Percentiles rank a stretch among this genome's conserved stretches.
Evolutionary conservation across 1,140 invertebrate genomes (phyloP).

Genomic region (Eriosoma lanigerum): DNA sequence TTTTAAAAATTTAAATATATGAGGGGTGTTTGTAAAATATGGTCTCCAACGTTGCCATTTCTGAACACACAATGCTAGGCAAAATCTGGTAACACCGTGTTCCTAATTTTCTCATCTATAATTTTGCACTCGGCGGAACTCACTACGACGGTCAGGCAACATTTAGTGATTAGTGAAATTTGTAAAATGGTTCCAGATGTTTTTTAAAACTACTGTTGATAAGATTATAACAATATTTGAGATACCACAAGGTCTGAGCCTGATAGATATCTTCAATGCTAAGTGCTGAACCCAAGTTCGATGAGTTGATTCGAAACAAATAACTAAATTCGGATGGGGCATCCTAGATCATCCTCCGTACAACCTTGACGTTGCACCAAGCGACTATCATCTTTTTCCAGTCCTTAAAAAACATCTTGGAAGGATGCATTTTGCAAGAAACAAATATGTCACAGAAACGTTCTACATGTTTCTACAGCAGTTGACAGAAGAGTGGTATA

Average conservation of each 20-base stretch:
- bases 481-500: not conserved
- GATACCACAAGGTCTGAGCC: not conserved
- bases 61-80: not conserved
- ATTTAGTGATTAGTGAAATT: not conserved
- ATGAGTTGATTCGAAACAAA: not conserved
- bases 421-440: not conserved
- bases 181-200: not conserved
- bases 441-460: not conserved
- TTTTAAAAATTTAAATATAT: no score
- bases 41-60: not conserved
- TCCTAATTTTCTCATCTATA: no score
- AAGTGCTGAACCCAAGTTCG: not conserved
- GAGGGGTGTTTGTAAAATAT: not conserved
- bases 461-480: not conserved
- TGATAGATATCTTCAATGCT: not conserved
- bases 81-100: not conserved
- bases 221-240: slow-evolving; percentile 9
- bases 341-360: not conserved
- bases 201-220: not conserved
- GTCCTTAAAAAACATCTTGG: not conserved
- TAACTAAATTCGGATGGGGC: not conserved
- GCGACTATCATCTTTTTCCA: slow-evolving; percentile 4
- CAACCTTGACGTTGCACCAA: not conserved
- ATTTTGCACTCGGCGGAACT: not conserved
- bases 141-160: not conserved